Base-by-base conservation (phyloP, 2,888 invertebrate genomes). In the Phengaris arion region DNA sequence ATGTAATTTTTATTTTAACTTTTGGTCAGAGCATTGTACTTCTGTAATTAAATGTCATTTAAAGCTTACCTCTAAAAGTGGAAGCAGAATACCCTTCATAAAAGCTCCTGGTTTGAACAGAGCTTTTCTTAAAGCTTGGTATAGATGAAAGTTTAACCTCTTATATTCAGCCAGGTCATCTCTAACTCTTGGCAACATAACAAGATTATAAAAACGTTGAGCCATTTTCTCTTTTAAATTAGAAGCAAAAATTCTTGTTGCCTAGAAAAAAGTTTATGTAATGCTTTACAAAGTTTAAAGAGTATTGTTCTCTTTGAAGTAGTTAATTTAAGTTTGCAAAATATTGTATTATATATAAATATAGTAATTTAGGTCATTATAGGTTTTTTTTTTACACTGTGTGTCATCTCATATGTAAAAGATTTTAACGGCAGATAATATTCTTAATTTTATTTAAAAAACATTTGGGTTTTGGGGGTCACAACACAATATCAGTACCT, bases 101-200 rank as follows among this genome's bases (percentile, higher is more conserved):
- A 99, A 99, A 68, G 98, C 99, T 45, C 97, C 98, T 68, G 99
- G 99, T 87, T 99, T 99, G 89, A 98, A 99, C 0, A 99, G 94
- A 0, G 99, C 95, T 89, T 99, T 99, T 79, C 96, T 95, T 73
- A 99, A 86, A 0, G 99, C 98, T 84, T 98, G 98, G 88, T 99
- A 99, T 51, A 99, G 93, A 89, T 99, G 99, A 87, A 98, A 98
- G 90, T 99, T 99, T 2, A 99, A 93, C 84, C 97, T 95, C 89
- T 99, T 99, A 87, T 97, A 99, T 89, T 99, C 99, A 8, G 96
- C 96, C 75, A 99, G 96, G 87, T 99, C 99, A 89, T 99, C 99
- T 76, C 99, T 94, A 45, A 99, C 94, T 77, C 98, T 94, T 0
- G 99, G 99, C 68, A 99, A 89, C 12, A 99, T 90, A n/a, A 99